These are phyloP conservation scores for Nannobrachium achirus DNA, from an alignment of 2,113 vertebrate species.

Conservation along the genomic window DNA sequence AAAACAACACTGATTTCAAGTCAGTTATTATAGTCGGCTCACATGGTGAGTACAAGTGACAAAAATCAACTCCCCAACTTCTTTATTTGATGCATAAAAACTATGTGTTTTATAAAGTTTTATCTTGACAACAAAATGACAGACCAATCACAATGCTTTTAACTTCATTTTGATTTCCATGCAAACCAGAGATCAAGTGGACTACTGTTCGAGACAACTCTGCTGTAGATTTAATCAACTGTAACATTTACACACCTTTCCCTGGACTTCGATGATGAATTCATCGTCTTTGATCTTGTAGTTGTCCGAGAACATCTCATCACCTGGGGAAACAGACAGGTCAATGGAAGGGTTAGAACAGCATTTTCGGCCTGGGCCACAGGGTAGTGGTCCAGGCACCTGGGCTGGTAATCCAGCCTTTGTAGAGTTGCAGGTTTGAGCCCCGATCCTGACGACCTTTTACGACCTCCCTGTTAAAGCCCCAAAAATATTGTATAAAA, in stretches of 20 bases:
- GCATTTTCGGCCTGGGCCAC: too few relatives aligned
- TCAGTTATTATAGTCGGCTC: not conserved
- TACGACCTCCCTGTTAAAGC: too few relatives aligned
- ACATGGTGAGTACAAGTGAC: too few relatives aligned
- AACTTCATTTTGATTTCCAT: too few relatives aligned
- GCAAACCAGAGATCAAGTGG: not conserved
- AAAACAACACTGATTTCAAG: too few relatives aligned
- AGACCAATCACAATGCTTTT: too few relatives aligned
- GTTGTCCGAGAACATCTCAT: conserved; percentile 93
- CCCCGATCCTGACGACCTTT: too few relatives aligned
- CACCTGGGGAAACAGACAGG: conserved; percentile 68
- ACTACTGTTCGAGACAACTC: not conserved
- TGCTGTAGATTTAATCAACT: not conserved
- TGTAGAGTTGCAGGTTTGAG: too few relatives aligned
- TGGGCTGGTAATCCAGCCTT: too few relatives aligned
- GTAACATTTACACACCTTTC: conserved; percentile 80
- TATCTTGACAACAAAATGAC: not conserved
- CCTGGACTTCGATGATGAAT: conserved; percentile 87
- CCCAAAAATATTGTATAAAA: too few relatives aligned
- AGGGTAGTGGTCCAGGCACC: too few relatives aligned
- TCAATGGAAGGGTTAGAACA: not conserved
- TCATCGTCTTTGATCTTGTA: conserved; percentile 83
- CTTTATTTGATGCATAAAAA: not conserved
- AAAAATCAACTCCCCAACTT: not conserved
- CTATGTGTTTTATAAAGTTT: not conserved